A percentile compares a stretch with the other conserved stretches of the same genome.
Conservation (phyloP, 2,888 invertebrate species). For the Argyresthia albistria region DNA sequence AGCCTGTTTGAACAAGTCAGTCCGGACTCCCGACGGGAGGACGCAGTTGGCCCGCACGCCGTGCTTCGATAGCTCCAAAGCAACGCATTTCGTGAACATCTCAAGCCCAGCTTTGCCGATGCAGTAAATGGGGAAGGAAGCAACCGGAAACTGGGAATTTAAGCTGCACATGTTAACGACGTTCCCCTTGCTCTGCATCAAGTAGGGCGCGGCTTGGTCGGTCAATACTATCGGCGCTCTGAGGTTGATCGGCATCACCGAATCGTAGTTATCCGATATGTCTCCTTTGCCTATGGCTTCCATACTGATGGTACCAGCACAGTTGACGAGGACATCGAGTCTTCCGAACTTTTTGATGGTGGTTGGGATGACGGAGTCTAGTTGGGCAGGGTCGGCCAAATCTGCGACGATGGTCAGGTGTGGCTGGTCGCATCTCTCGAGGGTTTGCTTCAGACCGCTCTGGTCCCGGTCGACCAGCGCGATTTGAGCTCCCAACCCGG, state of each 20-base stretch:
- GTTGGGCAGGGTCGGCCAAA: neutral
- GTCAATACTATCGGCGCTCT: neutral
- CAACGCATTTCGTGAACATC: neutral
- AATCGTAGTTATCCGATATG: neutral
- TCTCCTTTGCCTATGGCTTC: neutral
- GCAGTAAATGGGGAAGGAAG: neutral
- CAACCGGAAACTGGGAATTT: neutral
- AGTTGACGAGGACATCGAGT: neutral
- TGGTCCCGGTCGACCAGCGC: neutral
- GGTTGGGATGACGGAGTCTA: neutral
- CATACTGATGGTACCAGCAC: neutral
- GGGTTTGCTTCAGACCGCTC: neutral
- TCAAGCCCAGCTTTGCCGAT: neutral
- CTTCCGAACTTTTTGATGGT: neutral
- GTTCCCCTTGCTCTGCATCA: neutral
- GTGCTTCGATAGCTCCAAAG: neutral
- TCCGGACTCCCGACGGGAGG: neutral
- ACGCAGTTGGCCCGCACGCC: neutral
- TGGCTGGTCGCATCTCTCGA: neutral
- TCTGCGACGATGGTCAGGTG: neutral
- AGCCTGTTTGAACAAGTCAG: neutral
- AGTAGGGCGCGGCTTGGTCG: neutral
- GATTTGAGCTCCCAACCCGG: neutral
- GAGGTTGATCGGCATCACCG: neutral
- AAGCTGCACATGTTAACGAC: neutral